A percentile compares a stretch with the other conserved stretches of the same genome.
Conservation (phyloP, 2,888 invertebrate genomes). For the Oscheius sp. region DNA sequence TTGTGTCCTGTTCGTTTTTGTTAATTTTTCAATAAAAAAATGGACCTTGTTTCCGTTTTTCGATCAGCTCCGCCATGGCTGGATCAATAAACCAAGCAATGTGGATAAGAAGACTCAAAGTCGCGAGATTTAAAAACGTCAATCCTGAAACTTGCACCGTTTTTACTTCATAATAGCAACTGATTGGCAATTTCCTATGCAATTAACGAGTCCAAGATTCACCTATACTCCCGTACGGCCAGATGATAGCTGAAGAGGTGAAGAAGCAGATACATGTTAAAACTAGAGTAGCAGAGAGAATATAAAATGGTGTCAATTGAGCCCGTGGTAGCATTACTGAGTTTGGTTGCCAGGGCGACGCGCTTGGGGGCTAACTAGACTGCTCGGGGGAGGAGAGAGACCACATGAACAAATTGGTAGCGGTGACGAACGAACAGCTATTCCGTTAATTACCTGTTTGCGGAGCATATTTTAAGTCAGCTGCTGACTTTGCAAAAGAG, state of each 20-base stretch:
- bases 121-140: neutral
- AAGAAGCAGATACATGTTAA: constrained; percentile 2
- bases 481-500: no score
- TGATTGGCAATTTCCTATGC: neutral
- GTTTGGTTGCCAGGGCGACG: constrained; percentile 12
- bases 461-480: no score
- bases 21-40: no score
- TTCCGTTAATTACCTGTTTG: no score
- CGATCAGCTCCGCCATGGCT: constrained; percentile 17
- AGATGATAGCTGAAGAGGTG: constrained; percentile 5
- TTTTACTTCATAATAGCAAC: neutral
- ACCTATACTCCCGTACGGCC: constrained; percentile 20
- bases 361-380: neutral
- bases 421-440: no score
- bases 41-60: constrained; percentile 18
- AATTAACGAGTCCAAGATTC: neutral
- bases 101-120: constrained; percentile 4
- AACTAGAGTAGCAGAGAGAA: neutral
- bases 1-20: neutral
- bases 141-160: neutral
- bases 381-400: no score
- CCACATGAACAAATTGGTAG: no score
- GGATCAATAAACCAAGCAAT: constrained; percentile 11
- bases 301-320: neutral
- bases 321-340: constrained; percentile 10